Evolutionary conservation across 2,888 invertebrate genomes (phyloP).

Genomic region (Chelonus formosanus): DNA sequence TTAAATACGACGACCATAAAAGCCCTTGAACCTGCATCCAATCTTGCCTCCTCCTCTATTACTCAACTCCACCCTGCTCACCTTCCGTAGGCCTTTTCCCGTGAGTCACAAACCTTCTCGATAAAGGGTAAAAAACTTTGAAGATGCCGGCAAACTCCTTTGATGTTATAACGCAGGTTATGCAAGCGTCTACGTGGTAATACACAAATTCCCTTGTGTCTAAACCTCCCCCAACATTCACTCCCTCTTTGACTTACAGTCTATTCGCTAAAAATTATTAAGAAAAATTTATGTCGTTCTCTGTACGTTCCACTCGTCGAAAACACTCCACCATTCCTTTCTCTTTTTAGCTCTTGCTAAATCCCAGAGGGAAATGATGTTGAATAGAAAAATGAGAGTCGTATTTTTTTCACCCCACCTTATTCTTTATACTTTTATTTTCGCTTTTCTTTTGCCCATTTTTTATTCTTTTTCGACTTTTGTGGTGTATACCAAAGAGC

Average conservation of each 20-base stretch:
- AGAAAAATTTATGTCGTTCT: constrained; percentile 42
- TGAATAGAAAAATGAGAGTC: constrained; percentile 13
- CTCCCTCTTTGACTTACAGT: constrained; percentile 33
- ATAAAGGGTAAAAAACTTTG: constrained; percentile 59
- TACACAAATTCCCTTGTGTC: constrained; percentile 37
- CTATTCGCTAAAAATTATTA: constrained; percentile 44
- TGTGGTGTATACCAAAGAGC: background rate
- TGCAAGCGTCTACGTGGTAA: constrained; percentile 40
- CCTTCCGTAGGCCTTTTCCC: constrained; percentile 36
- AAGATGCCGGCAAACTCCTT: constrained; percentile 56
- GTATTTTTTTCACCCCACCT: background rate
- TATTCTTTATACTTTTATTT: constrained; percentile 9
- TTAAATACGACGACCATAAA: constrained; percentile 55
- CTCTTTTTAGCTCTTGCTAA: constrained; percentile 16
- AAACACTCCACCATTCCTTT: constrained; percentile 18
- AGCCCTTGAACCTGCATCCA: constrained; percentile 16
- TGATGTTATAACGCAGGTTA: constrained; percentile 51
- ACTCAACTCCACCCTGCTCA: background rate
- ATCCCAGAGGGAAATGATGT: constrained; percentile 31
- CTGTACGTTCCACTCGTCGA: constrained; percentile 25
- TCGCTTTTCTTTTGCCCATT: constrained; percentile 8
- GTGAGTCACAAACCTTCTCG: constrained; percentile 47
- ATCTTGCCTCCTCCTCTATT: background rate
- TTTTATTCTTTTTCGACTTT: constrained; percentile 1
- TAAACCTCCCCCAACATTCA: constrained; percentile 34